phyloP scores from a whole-genome alignment of 1,140 invertebrate species.

The Odontomachus brunneus region DNA sequence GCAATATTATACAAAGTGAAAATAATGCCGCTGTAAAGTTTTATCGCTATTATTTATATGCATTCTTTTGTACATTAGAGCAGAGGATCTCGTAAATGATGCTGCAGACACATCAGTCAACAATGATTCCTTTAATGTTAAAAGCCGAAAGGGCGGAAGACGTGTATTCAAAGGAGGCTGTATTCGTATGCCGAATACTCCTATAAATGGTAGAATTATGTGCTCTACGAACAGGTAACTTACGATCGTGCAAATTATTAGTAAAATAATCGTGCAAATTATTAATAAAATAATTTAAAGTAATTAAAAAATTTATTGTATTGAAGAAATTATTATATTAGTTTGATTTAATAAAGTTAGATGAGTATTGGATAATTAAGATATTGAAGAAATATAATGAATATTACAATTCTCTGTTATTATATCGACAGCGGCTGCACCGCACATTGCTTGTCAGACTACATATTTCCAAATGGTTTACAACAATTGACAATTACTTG shows the following conservation, averaged over 20 bases:
- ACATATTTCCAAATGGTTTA: constrained; percentile 88
- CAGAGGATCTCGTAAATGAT: not conserved
- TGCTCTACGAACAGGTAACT: constrained; percentile 82
- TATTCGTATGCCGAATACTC: constrained; percentile 72
- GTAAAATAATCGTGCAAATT: not conserved
- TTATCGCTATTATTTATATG: not conserved
- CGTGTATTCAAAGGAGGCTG: constrained; percentile 74
- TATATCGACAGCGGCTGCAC: constrained; percentile 85
- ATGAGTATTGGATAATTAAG: no score
- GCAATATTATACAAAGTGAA: not conserved
- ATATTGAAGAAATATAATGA: not conserved
- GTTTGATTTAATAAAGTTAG: no score
- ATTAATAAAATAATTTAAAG: no score
- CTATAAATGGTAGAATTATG: constrained; percentile 82
- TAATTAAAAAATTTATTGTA: constrained; percentile 11
- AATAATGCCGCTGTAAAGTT: not conserved
- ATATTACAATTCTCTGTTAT: constrained; percentile 11
- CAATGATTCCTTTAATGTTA: constrained; percentile 12
- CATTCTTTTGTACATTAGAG: not conserved
- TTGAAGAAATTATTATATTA: not conserved
- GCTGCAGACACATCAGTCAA: not conserved
- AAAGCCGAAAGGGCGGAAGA: constrained; percentile 36
- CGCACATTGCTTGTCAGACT: constrained; percentile 85
- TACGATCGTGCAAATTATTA: not conserved
- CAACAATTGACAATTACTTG: constrained; percentile 86